Conservation (phyloP, 2,888 invertebrate species). For the Achlya flavicornis region DNA sequence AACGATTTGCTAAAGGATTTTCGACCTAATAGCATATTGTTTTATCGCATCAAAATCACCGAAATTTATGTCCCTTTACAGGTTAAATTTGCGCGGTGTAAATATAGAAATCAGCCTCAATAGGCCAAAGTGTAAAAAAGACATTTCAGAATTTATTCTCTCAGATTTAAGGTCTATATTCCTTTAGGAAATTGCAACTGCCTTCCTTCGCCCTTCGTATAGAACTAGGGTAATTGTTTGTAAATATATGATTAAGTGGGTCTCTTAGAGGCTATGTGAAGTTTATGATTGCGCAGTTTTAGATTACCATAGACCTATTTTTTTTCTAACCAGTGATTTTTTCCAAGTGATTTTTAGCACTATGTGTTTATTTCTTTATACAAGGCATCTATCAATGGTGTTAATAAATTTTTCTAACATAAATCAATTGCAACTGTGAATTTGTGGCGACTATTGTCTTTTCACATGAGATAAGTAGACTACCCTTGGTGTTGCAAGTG, state of each 20-base stretch:
- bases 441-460: no score
- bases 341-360: conserved; percentile 6
- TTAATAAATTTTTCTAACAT: no score
- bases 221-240: conserved; percentile 44
- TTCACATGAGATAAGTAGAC: no score
- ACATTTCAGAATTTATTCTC: conserved; percentile 17
- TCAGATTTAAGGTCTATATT: conserved; percentile 16
- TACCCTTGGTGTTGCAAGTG: no score
- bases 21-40: conserved; percentile 15
- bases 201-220: conserved; percentile 33
- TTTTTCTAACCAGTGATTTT: conserved; percentile 29
- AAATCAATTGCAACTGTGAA: no score
- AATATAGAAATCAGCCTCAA: conserved; percentile 12
- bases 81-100: conserved; percentile 8
- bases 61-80: not conserved
- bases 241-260: conserved; percentile 59
- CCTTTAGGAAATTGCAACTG: conserved; percentile 22
- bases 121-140: conserved; percentile 11
- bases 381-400: not conserved
- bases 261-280: conserved; percentile 76
- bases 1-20: conserved; percentile 23
- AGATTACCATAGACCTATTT: conserved; percentile 49
- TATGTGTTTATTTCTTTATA: conserved; percentile 14
- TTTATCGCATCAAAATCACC: conserved; percentile 11
- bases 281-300: conserved; percentile 67